Conservation (phyloP, 2,797 vertebrate species). For the Typhlichthys eigenmanni region DNA sequence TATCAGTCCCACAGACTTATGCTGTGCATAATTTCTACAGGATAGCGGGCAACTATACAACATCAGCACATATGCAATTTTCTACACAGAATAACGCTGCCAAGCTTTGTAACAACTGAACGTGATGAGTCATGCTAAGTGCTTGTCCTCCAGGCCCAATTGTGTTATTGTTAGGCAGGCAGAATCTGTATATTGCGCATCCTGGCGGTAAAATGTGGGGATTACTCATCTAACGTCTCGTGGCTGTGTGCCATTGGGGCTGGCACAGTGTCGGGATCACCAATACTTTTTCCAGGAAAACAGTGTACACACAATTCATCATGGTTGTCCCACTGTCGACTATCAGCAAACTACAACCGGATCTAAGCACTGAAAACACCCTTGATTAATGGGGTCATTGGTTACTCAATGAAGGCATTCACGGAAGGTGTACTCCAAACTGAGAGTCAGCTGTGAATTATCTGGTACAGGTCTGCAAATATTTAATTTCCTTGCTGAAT, state of each 20-base stretch:
- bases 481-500: not conserved
- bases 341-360: constrained; percentile 38
- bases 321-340: constrained; percentile 37
- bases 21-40: too few species aligned
- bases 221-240: constrained; percentile 51
- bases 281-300: constrained; percentile 27
- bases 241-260: constrained; percentile 45
- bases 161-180: constrained; percentile 31
- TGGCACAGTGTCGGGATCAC: constrained; percentile 27
- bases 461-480: constrained; percentile 7
- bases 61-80: constrained; percentile 11
- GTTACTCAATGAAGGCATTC: constrained; percentile 44
- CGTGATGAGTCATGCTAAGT: constrained; percentile 46
- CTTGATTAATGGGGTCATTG: constrained; percentile 53
- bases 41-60: constrained; percentile 5
- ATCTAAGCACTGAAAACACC: constrained; percentile 37
- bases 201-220: constrained; percentile 37
- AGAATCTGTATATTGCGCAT: constrained; percentile 42
- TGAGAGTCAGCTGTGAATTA: constrained; percentile 18
- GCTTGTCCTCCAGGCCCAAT: constrained; percentile 19
- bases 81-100: constrained; percentile 24
- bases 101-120: constrained; percentile 15
- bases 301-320: constrained; percentile 51
- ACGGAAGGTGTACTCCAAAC: constrained; percentile 44
- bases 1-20: too few species aligned